Conservation (phyloP, 2,113 vertebrate genomes). For the Saccopteryx bilineata region DNA sequence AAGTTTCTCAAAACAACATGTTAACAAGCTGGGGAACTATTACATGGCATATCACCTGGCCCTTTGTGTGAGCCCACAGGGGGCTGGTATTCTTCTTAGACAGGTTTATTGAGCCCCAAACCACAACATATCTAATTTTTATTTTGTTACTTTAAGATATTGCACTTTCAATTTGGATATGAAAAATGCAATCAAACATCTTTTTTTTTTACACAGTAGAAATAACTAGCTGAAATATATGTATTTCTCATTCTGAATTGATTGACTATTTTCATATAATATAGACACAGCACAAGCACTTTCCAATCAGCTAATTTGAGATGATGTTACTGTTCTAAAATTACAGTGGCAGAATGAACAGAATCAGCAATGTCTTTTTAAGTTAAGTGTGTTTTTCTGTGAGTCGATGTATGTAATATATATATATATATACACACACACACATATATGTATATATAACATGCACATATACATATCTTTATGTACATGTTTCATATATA, state of each 20-base stretch:
- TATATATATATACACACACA: neutral
- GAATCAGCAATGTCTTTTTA: constrained; percentile 7
- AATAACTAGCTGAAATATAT: constrained; percentile 6
- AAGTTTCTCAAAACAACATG: neutral
- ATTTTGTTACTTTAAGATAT: constrained; percentile 51
- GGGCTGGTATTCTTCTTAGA: neutral
- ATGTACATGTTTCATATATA: no score
- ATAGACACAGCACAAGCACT: neutral
- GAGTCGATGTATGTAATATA: constrained; percentile 5
- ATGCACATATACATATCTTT: neutral
- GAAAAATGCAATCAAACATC: neutral
- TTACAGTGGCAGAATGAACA: constrained; percentile 28
- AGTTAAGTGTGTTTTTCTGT: neutral
- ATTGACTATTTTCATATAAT: constrained; percentile 45
- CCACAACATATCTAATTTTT: neutral
- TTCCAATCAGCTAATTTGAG: constrained; percentile 24
- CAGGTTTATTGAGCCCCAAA: neutral
- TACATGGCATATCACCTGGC: neutral
- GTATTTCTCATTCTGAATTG: constrained; percentile 7
- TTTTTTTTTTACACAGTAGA: constrained; percentile 59
- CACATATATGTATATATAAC: neutral
- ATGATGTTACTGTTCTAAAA: constrained; percentile 42
- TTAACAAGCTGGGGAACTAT: neutral
- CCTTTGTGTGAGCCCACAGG: neutral
- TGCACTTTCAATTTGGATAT: neutral